Percentiles rank a stretch among this genome's conserved stretches.
phyloP scores from a whole-genome alignment of 2,888 invertebrate genomes.

The Pachliopta kotzebuea region DNA sequence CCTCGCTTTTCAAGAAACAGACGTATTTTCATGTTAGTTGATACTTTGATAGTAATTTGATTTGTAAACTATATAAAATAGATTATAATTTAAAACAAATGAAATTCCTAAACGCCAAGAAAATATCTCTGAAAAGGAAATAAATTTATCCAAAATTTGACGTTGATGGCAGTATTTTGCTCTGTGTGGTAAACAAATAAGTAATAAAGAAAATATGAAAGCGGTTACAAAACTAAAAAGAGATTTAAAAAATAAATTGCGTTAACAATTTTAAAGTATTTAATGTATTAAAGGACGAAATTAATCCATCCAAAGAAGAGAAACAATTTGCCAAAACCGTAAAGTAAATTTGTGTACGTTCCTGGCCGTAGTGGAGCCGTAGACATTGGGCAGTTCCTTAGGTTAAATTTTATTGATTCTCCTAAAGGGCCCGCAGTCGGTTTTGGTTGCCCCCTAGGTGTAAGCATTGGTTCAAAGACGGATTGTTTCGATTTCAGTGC shows the following conservation, averaged over 20 bases:
- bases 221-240: too few species aligned
- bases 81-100: too few species aligned
- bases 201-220: neutral
- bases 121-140: too few species aligned
- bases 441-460: slow-evolving; percentile 36
- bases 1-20: too few species aligned
- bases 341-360: slow-evolving; percentile 31
- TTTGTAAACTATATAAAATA: too few species aligned
- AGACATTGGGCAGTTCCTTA: slow-evolving; percentile 8
- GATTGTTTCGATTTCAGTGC: slow-evolving; percentile 74
- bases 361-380: slow-evolving; percentile 29
- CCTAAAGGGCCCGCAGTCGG: neutral
- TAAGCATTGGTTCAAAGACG: slow-evolving; percentile 43
- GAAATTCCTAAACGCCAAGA: too few species aligned
- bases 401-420: slow-evolving; percentile 7
- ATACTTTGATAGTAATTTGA: too few species aligned
- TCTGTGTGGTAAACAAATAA: neutral
- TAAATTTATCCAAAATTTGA: too few species aligned
- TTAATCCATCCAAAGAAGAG: slow-evolving; percentile 52
- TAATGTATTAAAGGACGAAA: slow-evolving; percentile 36
- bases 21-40: too few species aligned
- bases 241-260: too few species aligned
- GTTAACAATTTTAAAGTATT: too few species aligned
- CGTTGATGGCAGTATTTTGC: too few species aligned
- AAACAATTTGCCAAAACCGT: slow-evolving; percentile 42